phyloP scores from a whole-genome alignment of 2,113 vertebrate genomes.

The Lophius piscatorius region DNA sequence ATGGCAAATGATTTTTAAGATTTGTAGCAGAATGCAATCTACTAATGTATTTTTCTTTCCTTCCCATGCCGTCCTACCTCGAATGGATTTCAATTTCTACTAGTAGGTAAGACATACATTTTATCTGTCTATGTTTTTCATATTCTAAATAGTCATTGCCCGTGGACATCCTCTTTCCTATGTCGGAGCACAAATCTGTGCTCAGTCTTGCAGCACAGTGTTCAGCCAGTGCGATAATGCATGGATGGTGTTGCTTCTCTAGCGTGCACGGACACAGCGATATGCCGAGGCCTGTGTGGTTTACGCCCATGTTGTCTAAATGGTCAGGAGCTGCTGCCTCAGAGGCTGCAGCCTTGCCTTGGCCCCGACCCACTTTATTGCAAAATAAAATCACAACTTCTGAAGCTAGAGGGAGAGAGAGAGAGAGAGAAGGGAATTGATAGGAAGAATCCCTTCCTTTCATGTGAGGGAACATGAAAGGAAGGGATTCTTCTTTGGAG shows the following conservation, averaged over 20 bases:
- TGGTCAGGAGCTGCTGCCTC: slow-evolving; percentile 44
- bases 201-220: slow-evolving; percentile 34
- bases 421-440: neutral
- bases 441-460: no score
- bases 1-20: no score
- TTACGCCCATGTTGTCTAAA: slow-evolving; percentile 55
- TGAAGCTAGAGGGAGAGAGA: slow-evolving; percentile 19
- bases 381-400: slow-evolving; percentile 43
- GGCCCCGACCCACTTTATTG: slow-evolving; percentile 49
- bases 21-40: no score
- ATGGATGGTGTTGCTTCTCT: slow-evolving; percentile 55
- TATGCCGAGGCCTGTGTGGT: slow-evolving; percentile 53
- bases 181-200: slow-evolving; percentile 56
- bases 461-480: no score
- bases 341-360: slow-evolving; percentile 41
- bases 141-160: slow-evolving; percentile 31
- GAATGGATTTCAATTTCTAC: no score
- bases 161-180: slow-evolving; percentile 25
- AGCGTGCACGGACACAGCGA: slow-evolving; percentile 51
- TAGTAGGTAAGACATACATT: no score
- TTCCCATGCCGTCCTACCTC: no score
- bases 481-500: slow-evolving; percentile 26
- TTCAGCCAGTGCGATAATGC: slow-evolving; percentile 60
- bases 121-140: neutral
- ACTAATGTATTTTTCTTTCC: no score